Conservation (phyloP, 2,888 invertebrate species). For the Andrena hattorfiana region DNA sequence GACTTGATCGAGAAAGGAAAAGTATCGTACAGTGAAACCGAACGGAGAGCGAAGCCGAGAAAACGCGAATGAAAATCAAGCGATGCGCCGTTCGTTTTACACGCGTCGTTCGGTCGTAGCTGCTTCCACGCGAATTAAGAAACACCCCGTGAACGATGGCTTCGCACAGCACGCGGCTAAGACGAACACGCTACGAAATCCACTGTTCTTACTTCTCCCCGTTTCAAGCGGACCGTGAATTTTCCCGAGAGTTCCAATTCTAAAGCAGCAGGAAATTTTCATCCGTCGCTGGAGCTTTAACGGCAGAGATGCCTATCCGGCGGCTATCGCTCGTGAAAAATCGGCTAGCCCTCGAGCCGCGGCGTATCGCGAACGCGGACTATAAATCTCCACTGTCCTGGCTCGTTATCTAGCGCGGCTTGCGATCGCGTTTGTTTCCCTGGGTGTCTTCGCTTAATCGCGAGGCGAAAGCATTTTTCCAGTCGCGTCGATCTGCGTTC, state of each 20-base stretch:
- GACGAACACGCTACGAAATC: too few species aligned
- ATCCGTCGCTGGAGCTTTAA: background rate
- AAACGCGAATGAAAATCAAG: constrained; percentile 23
- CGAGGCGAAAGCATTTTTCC: background rate
- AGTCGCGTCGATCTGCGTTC: background rate
- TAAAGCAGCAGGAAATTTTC: background rate
- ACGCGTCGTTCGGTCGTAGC: background rate
- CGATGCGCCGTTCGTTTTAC: constrained; percentile 9
- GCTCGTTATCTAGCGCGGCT: constrained; percentile 27
- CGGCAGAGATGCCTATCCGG: constrained; percentile 6
- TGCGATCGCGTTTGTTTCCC: constrained; percentile 16
- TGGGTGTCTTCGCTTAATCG: constrained; percentile 20
- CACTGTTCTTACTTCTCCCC: too few species aligned
- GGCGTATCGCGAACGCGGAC: constrained; percentile 9
- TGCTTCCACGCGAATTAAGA: too few species aligned
- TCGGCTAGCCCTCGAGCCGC: constrained; percentile 33
- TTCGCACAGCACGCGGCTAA: too few species aligned
- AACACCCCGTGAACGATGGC: too few species aligned
- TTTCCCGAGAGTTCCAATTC: background rate
- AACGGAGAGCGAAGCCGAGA: constrained; percentile 14
- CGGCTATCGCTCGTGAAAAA: constrained; percentile 33
- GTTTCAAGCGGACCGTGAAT: too few species aligned
- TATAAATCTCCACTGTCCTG: constrained; percentile 26
- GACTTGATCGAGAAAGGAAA: constrained; percentile 4
- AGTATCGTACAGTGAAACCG: constrained; percentile 9